Evolutionary conservation across 2,113 vertebrate genomes (phyloP), one percentile per base, ranked within the genome.

Genomic region (Phaethornis superciliosus): DNA sequence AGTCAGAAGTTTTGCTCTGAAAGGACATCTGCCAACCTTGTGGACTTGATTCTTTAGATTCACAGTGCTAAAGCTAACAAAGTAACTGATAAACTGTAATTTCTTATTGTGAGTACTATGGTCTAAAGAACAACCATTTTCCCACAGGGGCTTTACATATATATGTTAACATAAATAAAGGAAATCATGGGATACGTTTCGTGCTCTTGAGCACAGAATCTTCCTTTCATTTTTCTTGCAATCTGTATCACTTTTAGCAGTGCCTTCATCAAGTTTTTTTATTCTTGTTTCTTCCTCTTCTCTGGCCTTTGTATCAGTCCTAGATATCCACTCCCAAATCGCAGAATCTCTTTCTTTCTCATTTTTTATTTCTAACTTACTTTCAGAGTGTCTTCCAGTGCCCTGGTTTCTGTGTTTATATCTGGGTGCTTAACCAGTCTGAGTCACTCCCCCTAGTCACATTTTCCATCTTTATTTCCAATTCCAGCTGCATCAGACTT

Each of bases 401-500:
- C 9, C 52, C 67, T 69, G 33, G 4, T 85, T 91, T 92, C 54
- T 59, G 12, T 71, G 35, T 85, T 93, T 60, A 65, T 80, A 0
- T 47, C 49, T 40, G 3, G 65, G 49, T 62, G 35, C 78, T 70
- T 80, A 86, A 46, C 46, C 33, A 67, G 55, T 37, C 37, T 70
- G 32, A 42, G 60, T 70, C 37, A 86, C 32, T 44, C 27, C 24
- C 47, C 6, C 20, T 16, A 52, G 47, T 81, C 17, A 63, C 27
- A 40, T 79, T 89, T 81, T 89, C 69, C 85, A 26, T 81, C 52
- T 79, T 83, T 86, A 47, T 78, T 90, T 94, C 56, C 24, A 70
- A 19, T 64, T 90, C 18, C 3, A 11, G 3, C n/a, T 24, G 21
- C 30, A 76, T 75, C 54, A 86, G 20, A 54, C 19, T 78, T 78